Base-by-base conservation (phyloP, 2,888 invertebrate genomes). In the Napeogenes sylphis region DNA sequence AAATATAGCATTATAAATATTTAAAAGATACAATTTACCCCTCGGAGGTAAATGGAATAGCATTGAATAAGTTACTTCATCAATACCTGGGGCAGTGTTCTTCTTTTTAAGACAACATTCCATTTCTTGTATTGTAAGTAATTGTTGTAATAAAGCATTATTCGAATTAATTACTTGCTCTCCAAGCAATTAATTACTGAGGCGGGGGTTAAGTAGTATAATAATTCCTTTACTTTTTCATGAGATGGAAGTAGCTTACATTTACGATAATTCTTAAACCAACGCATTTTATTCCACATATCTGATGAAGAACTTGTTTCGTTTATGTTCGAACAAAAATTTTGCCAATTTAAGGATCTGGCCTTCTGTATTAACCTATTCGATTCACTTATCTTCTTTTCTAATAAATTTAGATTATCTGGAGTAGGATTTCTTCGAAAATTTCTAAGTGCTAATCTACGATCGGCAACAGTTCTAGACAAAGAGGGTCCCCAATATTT, bases 391-490 rank as follows among this genome's bases (percentile, higher is more conserved):
- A 47, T 62, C 53, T 62, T 59, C 13, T 54, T 10, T 58, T 67
- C 53, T 14, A 69, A 47, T 13, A 10, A 12, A 45, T n/a, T 33
- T 4, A 61, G 47, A 12, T 63, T 33, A 21, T 21, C 21, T 0
- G 63, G 66, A 5, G 59, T 64, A 5, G 65, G 66, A 45, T 67
- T 67, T 14, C 56, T 51, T 57, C 68, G 47, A 56, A 69, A 69
- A 1, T 3, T 30, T 21, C 42, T 56, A 4, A 69, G 35, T 10
- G 65, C 64, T 38, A 64, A 35, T 5, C 66, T 42, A 0, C 68
- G 65, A 46, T 62, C 38, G 0, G 64, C 68, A 42, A 68, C 59
- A 21, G 56, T 14, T 58, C 59, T 33, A 8, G 68, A 67, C 30
- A 64, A 35, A 4, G 45, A 4, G 14, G 54, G 59, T 45, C n/a